Evolutionary conservation across 1,140 invertebrate species (phyloP).

Genomic region (Drosophila miranda): DNA sequence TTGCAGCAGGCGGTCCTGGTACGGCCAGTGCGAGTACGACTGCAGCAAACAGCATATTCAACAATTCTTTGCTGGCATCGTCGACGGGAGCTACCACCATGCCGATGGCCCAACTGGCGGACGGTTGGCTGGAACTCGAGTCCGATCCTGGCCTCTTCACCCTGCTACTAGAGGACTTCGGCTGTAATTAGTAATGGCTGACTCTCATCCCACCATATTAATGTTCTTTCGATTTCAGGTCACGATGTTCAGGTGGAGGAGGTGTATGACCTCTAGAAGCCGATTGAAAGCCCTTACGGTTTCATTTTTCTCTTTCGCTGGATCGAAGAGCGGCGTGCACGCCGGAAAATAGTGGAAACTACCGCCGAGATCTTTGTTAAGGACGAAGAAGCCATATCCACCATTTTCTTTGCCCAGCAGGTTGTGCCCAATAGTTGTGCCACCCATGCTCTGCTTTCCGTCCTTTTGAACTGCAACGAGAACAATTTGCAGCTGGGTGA

Average conservation of each 20-base stretch:
- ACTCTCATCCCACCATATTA: background rate
- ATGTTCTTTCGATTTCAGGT: constrained; percentile 83
- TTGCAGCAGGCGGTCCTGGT: constrained; percentile 32
- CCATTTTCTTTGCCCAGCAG: constrained; percentile 99
- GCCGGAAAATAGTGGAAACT: constrained; percentile 96
- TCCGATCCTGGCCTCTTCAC: constrained; percentile 99
- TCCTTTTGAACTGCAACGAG: constrained; percentile 94
- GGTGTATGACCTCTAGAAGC: constrained; percentile 98
- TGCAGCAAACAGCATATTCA: constrained; percentile 30
- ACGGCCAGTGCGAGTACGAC: constrained; percentile 5
- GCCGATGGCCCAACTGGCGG: constrained; percentile 92
- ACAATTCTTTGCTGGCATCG: constrained; percentile 39
- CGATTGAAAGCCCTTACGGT: constrained; percentile 96
- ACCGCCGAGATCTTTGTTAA: constrained; percentile 95
- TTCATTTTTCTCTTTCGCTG: constrained; percentile 98
- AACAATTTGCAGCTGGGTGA: constrained; percentile 92
- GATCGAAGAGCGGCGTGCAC: constrained; percentile 96
- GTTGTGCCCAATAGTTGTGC: constrained; percentile 99
- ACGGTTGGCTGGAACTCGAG: constrained; percentile 98
- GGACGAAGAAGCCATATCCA: constrained; percentile 96
- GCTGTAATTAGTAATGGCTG: constrained; percentile 75
- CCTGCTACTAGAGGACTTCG: constrained; percentile 97
- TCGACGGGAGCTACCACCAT: constrained; percentile 82
- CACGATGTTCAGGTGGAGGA: constrained; percentile 98
- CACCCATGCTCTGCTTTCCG: constrained; percentile 96